These are phyloP conservation scores for Pomacea maculata DNA, from an alignment of 1,140 invertebrate species.

Conservation along the genomic window DNA sequence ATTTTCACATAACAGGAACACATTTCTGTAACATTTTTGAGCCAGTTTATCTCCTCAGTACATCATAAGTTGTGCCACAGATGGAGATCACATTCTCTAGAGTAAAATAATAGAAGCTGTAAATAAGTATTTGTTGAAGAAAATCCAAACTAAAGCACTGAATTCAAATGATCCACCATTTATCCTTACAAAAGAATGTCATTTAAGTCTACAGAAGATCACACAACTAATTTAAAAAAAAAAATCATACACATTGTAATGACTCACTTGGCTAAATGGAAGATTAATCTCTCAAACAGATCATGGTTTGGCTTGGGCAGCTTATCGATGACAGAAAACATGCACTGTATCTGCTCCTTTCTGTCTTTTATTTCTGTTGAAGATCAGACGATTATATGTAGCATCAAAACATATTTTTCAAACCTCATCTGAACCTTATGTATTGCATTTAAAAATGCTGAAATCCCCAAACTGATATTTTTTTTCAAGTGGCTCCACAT, in stretches of 20 bases:
- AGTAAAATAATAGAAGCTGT: background rate
- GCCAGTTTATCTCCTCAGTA: background rate
- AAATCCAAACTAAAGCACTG: background rate
- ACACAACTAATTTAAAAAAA: background rate
- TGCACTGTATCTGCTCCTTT: conserved; percentile 82
- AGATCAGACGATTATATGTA: background rate
- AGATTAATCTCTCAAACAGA: conserved; percentile 90
- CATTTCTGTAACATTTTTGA: background rate
- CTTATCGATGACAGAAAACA: conserved; percentile 88
- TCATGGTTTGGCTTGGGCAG: conserved; percentile 90
- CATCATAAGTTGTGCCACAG: background rate
- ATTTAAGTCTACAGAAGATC: background rate
- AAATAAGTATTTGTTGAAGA: too few relatives aligned
- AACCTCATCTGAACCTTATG: background rate
- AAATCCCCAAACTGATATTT: background rate
- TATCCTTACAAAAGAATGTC: background rate
- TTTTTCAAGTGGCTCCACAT: background rate
- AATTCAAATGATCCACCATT: background rate
- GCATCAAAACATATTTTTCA: background rate
- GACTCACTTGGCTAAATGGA: conserved; percentile 83
- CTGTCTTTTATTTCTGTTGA: conserved; percentile 77
- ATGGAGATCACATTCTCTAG: background rate
- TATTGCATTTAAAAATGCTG: background rate
- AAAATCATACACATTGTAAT: too few relatives aligned
- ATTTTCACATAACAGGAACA: background rate